Conservation (phyloP, 2,888 invertebrate species). For the Pimpla rufipes region DNA sequence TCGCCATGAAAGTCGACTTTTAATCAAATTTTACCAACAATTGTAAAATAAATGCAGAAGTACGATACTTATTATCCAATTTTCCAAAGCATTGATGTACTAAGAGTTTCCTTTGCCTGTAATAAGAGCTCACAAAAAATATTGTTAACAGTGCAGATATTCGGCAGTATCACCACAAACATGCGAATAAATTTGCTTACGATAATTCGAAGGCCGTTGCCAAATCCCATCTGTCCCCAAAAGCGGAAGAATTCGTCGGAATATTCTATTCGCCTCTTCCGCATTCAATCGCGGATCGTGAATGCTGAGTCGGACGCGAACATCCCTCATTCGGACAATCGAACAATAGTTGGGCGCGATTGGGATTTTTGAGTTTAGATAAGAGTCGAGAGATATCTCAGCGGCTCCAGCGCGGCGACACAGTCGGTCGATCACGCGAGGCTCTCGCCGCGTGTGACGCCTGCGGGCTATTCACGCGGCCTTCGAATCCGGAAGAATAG, state of each 20-base stretch:
- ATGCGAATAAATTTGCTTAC: too few relatives aligned
- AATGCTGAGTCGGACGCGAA: constrained; percentile 33
- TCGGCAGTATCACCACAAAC: too few relatives aligned
- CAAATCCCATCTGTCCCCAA: neutral
- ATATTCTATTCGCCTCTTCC: constrained; percentile 59
- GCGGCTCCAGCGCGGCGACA: constrained; percentile 52
- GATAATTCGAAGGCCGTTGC: too few relatives aligned
- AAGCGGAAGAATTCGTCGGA: neutral
- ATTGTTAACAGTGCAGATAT: too few relatives aligned
- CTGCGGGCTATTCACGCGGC: constrained; percentile 75
- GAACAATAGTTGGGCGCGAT: constrained; percentile 73
- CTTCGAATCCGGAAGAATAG: constrained; percentile 80
- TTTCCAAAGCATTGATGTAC: too few relatives aligned
- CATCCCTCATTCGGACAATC: constrained; percentile 79
- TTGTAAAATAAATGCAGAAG: too few relatives aligned
- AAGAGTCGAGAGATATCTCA: constrained; percentile 81
- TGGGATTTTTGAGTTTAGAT: constrained; percentile 77
- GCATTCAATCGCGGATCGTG: constrained; percentile 11
- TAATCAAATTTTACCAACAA: too few relatives aligned
- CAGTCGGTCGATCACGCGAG: constrained; percentile 79
- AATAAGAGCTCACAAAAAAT: too few relatives aligned
- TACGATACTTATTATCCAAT: too few relatives aligned
- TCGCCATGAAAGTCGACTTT: too few relatives aligned
- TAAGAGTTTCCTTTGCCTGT: too few relatives aligned
- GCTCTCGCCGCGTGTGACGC: constrained; percentile 71